A percentile compares a stretch with the other conserved stretches of the same genome.
Conservation (phyloP, 2,888 invertebrate genomes). For the Microctonus brassicae region DNA sequence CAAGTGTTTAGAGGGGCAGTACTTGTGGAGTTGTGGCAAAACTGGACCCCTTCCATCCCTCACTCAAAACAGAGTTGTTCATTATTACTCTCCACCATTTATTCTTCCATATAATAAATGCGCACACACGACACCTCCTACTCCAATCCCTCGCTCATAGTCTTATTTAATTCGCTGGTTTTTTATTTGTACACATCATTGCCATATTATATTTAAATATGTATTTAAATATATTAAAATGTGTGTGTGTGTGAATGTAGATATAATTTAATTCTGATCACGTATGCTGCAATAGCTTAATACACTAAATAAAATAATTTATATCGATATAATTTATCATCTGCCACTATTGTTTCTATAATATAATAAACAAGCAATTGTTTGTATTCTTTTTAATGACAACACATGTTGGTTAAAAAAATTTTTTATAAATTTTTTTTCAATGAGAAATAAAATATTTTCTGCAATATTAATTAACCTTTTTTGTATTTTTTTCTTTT, state of each 20-base stretch:
- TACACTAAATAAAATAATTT: background rate
- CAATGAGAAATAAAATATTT: no score
- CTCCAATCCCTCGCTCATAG: slow-evolving; percentile 8
- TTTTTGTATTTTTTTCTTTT: no score
- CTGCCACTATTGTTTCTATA: background rate
- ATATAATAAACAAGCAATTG: background rate
- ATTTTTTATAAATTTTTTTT: no score
- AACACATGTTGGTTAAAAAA: background rate
- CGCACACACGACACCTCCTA: slow-evolving; percentile 9
- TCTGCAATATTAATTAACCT: no score
- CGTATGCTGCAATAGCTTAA: background rate
- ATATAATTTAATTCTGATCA: background rate
- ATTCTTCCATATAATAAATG: slow-evolving; percentile 15
- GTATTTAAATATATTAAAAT: no score
- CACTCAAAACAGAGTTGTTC: slow-evolving; percentile 18
- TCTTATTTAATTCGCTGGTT: background rate
- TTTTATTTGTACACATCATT: no score
- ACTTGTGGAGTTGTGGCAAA: slow-evolving; percentile 20
- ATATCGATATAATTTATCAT: background rate
- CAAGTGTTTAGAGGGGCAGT: slow-evolving; percentile 21
- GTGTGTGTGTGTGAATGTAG: no score
- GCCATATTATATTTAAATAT: no score
- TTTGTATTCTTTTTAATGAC: background rate
- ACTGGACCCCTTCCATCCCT: slow-evolving; percentile 33
- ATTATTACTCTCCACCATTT: slow-evolving; percentile 5